Evolutionary conservation across 2,797 vertebrate genomes (phyloP), one percentile per base, ranked within the genome.

Genomic region (Numenius phaeopus): DNA sequence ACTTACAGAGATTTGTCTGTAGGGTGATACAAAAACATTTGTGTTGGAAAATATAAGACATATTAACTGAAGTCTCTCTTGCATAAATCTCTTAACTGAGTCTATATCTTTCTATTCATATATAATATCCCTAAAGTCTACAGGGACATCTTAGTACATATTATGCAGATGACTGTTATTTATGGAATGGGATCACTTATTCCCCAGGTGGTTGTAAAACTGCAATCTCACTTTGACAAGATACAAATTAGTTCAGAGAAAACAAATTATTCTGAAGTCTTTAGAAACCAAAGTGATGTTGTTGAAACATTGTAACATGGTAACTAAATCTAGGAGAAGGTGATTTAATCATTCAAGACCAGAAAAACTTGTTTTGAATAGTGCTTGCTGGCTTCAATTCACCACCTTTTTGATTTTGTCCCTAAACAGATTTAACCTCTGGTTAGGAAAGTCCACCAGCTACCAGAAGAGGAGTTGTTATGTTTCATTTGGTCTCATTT

Each of bases 191-290:
- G 96, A 97, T 97, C 54, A 50, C 69, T 97, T 94, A 73, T 96
- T 98, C 87, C 95, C 92, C 65, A 93, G 90, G 92, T 98, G 95
- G 69, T 39, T 97, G 76, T 97, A 97, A 98, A 97, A 97, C 79
- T 97, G 97, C 92, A 97, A 92, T 98, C 96, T 97, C 80, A 80
- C 77, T 97, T 98, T 97, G 97, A 98, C 97, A 97, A 95, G 97
- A 97, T 95, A 95, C 95, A 98, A 98, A 98, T 98, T 98, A 90
- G 95, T 96, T 98, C 97, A 95, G 94, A 97, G 97, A 97, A 98
- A 98, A 98, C 97, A 98, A 98, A 98, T 98, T 98, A 98, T 97
- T 97, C 95, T 83, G 80, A 91, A 97, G 81, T 96, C 94, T 98
- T 98, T 81, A 94, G 91, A 95, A 98, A 95, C 91, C 61, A 87